phyloP scores from a whole-genome alignment of 2,888 invertebrate species.

The Drosophila mimetica region DNA sequence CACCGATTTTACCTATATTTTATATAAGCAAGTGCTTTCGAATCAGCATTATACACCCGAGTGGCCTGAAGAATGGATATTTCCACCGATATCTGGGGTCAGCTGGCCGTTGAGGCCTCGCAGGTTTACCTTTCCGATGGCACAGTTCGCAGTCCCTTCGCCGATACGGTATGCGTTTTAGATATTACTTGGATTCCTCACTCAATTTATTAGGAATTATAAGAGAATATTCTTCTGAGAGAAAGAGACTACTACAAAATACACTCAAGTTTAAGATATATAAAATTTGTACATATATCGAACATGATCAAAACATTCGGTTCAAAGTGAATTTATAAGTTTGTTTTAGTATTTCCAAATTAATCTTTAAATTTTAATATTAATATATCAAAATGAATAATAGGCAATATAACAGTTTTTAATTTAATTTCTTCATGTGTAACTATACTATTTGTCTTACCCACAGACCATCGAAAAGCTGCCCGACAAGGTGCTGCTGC shows the following conservation, averaged over 20 bases:
- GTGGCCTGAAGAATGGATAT: constrained; percentile 86
- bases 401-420: too few relatives aligned
- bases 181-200: not conserved
- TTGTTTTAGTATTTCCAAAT: too few relatives aligned
- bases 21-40: constrained; percentile 65
- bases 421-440: too few relatives aligned
- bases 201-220: not conserved
- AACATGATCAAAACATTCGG: not conserved
- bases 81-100: constrained; percentile 93
- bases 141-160: constrained; percentile 92
- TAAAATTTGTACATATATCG: not conserved
- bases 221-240: constrained; percentile 12
- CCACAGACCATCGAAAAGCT: constrained; percentile 96
- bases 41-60: constrained; percentile 35
- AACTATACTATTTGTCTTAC: constrained; percentile 4
- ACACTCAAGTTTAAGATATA: constrained; percentile 3
- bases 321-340: not conserved
- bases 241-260: constrained; percentile 3
- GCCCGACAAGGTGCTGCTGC: constrained; percentile 97
- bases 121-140: constrained; percentile 94
- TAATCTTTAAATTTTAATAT: too few relatives aligned
- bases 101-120: constrained; percentile 93
- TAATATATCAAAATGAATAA: too few relatives aligned
- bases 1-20: constrained; percentile 49
- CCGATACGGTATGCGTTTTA: constrained; percentile 90